Percentiles rank a stretch among this genome's conserved stretches.
Evolutionary conservation across 2,797 vertebrate genomes (phyloP).

Genomic region (Cyprinodon diabolis): DNA sequence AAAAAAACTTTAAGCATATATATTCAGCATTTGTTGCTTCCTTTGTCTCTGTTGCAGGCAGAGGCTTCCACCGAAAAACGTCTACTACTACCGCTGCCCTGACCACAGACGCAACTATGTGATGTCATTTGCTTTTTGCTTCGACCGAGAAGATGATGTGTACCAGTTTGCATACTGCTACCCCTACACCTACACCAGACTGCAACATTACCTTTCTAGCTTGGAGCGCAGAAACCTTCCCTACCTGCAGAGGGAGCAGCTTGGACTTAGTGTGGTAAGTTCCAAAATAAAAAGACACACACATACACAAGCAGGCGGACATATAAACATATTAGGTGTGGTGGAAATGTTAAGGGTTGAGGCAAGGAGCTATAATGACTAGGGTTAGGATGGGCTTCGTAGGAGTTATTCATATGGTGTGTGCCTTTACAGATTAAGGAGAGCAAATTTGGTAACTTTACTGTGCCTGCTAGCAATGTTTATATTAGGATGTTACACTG

Average conservation of each 20-base stretch:
- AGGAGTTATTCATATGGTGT: conserved; percentile 18
- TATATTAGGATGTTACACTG: conserved; percentile 68
- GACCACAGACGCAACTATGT: conserved; percentile 97
- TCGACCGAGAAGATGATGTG: conserved; percentile 92
- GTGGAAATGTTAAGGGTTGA: conserved; percentile 12
- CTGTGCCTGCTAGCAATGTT: conserved; percentile 65
- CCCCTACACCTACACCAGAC: conserved; percentile 95
- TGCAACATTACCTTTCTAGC: conserved; percentile 94
- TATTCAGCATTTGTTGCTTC: background rate
- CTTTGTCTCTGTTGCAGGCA: conserved; percentile 85
- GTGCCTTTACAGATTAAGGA: conserved; percentile 38
- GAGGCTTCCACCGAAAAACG: conserved; percentile 94
- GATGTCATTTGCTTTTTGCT: conserved; percentile 99
- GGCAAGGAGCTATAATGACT: conserved; percentile 21
- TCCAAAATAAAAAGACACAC: background rate
- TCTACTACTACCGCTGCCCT: conserved; percentile 97
- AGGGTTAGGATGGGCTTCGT: conserved; percentile 23
- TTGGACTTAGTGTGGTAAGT: conserved; percentile 96
- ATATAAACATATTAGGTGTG: background rate
- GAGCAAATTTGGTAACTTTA: conserved; percentile 58
- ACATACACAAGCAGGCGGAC: background rate
- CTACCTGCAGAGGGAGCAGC: conserved; percentile 90
- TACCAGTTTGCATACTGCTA: conserved; percentile 99
- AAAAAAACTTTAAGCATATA: conserved; percentile 6
- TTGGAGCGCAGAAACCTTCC: conserved; percentile 91